Conservation (phyloP, 2,797 vertebrate species). For the Malacoraja senta region DNA sequence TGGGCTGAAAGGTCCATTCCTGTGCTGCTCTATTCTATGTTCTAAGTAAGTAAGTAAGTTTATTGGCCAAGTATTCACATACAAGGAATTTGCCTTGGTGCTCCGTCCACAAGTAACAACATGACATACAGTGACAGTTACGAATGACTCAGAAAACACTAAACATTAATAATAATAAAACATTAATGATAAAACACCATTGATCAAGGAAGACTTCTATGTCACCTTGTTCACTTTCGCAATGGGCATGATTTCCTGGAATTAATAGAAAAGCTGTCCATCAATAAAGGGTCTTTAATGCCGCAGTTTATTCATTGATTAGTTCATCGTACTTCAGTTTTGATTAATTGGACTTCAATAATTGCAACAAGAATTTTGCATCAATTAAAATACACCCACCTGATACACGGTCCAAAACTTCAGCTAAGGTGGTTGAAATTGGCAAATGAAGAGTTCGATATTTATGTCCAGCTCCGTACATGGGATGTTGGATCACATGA, state of each 20-base stretch:
- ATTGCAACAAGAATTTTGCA: not conserved
- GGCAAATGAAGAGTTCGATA: slow-evolving; percentile 94
- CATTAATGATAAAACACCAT: too few species aligned
- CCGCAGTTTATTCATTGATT: not conserved
- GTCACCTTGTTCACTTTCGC: not conserved
- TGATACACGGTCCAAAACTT: slow-evolving; percentile 93
- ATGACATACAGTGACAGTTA: too few species aligned
- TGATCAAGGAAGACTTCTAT: not conserved
- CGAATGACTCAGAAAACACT: too few species aligned
- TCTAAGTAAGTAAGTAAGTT: too few species aligned
- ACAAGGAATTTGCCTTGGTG: too few species aligned
- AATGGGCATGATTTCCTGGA: not conserved
- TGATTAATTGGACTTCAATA: not conserved
- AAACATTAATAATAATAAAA: too few species aligned
- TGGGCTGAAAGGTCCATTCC: too few species aligned
- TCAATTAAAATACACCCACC: slow-evolving; percentile 59
- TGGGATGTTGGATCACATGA: slow-evolving; percentile 96
- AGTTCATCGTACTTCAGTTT: not conserved
- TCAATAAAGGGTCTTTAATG: not conserved
- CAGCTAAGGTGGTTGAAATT: slow-evolving; percentile 90
- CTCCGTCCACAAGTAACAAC: too few species aligned
- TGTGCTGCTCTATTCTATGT: too few species aligned
- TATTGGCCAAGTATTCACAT: too few species aligned
- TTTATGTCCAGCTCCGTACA: slow-evolving; percentile 97
- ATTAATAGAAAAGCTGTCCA: not conserved